These are phyloP conservation scores for Eilema depressum DNA, from an alignment of 2,888 invertebrate species.

Conservation along the genomic window DNA sequence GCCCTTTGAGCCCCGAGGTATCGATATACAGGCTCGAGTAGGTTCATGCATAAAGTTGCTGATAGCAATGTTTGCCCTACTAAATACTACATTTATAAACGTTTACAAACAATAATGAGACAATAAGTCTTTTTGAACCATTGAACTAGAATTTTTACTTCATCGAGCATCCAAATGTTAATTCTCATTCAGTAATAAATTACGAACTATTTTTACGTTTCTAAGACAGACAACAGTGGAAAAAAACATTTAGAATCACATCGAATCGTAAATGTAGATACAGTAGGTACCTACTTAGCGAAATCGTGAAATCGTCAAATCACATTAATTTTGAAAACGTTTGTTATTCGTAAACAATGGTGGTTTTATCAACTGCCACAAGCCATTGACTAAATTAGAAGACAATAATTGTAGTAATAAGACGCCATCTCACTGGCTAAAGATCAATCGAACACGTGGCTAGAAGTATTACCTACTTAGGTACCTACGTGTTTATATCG, in stretches of 20 bases:
- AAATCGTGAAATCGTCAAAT: background rate
- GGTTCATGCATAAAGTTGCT: too few species aligned
- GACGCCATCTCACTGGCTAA: constrained; percentile 38
- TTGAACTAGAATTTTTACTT: background rate
- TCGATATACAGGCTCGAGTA: too few species aligned
- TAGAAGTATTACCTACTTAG: background rate
- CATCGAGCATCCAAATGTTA: background rate
- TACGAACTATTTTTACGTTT: background rate
- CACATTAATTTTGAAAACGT: background rate
- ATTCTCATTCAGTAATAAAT: constrained; percentile 3
- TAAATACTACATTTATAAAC: background rate
- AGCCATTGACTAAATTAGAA: constrained; percentile 38
- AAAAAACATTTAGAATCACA: background rate
- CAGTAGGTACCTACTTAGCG: too few species aligned
- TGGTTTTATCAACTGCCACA: constrained; percentile 7
- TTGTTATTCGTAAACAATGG: background rate
- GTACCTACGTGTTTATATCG: constrained; percentile 5
- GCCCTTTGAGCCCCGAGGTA: too few species aligned
- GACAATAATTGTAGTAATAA: constrained; percentile 46
- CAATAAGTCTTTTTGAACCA: background rate
- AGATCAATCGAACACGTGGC: constrained; percentile 22
- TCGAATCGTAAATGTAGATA: background rate
- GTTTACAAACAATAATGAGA: background rate
- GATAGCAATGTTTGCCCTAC: background rate
- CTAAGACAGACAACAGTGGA: background rate